Evolutionary conservation across 2,888 invertebrate species (phyloP).

Genomic region (Euplagia quadripunctaria): DNA sequence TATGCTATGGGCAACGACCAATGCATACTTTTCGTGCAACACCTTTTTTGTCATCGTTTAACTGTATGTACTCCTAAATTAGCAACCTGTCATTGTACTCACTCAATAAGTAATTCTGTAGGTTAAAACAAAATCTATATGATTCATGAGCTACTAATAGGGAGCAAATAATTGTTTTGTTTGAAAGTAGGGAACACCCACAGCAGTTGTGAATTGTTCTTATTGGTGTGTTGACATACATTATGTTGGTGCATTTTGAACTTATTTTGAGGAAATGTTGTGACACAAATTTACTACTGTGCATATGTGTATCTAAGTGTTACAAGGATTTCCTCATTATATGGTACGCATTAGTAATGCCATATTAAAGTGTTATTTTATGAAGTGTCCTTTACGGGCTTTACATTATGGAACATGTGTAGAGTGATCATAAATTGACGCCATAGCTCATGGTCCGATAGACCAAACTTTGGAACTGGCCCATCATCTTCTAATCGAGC

Average conservation of each 20-base stretch:
- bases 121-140: slow-evolving; percentile 9
- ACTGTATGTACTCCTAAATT: neutral
- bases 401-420: neutral
- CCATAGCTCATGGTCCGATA: too few species aligned
- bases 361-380: neutral
- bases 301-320: neutral
- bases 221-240: neutral
- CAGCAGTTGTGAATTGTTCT: neutral
- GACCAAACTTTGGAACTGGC: too few species aligned
- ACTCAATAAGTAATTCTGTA: slow-evolving; percentile 5
- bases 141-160: slow-evolving; percentile 10
- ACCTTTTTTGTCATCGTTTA: neutral
- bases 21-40: neutral
- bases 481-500: too few species aligned
- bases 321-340: neutral
- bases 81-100: slow-evolving; percentile 9
- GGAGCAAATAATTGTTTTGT: slow-evolving; percentile 8
- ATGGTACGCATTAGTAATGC: neutral
- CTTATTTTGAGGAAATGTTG: neutral
- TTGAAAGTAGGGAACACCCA: neutral
- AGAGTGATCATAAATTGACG: neutral
- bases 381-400: too few species aligned
- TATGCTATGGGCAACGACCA: neutral
- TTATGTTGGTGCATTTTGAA: neutral
- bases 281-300: neutral